A percentile compares a stretch with the other conserved stretches of the same genome.
Evolutionary conservation across 2,888 invertebrate species (phyloP).

Genomic region (Crioceris asparagi): DNA sequence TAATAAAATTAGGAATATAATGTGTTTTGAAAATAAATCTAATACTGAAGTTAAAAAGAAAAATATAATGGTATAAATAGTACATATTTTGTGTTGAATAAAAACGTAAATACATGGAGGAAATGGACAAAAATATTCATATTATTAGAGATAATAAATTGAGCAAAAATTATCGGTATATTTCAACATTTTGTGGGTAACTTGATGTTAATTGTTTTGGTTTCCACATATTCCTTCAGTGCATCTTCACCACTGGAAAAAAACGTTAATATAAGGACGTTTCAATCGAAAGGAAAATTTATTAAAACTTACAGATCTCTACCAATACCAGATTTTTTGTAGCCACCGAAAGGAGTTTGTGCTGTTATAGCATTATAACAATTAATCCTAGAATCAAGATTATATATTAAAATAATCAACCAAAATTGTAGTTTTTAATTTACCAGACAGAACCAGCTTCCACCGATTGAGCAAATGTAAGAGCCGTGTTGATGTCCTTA

Average conservation of each 20-base stretch:
- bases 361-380: slow-evolving; percentile 57
- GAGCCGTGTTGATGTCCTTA: slow-evolving; percentile 63
- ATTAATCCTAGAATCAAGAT: slow-evolving; percentile 50
- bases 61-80: no score
- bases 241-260: slow-evolving; percentile 1
- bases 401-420: neutral
- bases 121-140: no score
- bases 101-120: no score
- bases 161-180: no score
- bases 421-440: slow-evolving; percentile 24
- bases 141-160: no score
- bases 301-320: slow-evolving; percentile 56
- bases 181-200: slow-evolving; percentile 1
- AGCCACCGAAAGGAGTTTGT: slow-evolving; percentile 84
- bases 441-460: slow-evolving; percentile 77
- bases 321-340: slow-evolving; percentile 76
- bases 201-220: slow-evolving; percentile 4
- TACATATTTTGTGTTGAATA: no score
- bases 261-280: no score
- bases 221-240: neutral
- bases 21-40: no score
- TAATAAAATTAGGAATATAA: no score
- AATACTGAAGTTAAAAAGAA: no score
- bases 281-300: no score
- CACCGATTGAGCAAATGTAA: slow-evolving; percentile 60